A percentile compares a stretch with the other conserved stretches of the same genome.
These are phyloP conservation scores for Thunnus maccoyii DNA, from an alignment of 2,113 vertebrate genomes.

Conservation along the genomic window DNA sequence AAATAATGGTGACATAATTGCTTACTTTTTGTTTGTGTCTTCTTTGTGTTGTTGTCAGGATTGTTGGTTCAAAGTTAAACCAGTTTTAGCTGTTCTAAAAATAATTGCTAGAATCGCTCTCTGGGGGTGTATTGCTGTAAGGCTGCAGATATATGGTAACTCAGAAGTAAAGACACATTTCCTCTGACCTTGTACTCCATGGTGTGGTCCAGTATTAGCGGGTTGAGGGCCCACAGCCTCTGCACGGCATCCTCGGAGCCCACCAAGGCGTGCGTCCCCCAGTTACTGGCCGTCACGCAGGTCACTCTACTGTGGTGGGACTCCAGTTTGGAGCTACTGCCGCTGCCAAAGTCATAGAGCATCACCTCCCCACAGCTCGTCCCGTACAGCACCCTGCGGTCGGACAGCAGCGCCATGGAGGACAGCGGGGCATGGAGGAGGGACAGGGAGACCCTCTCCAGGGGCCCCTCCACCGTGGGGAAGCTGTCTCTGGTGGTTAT, in stretches of 20 bases:
- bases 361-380: slow-evolving; percentile 73
- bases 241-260: slow-evolving; percentile 84
- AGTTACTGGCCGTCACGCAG: slow-evolving; percentile 83
- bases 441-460: slow-evolving; percentile 70
- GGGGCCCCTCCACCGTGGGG: slow-evolving; percentile 78
- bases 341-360: slow-evolving; percentile 66
- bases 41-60: too few relatives aligned
- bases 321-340: slow-evolving; percentile 74
- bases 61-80: too few relatives aligned
- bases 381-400: slow-evolving; percentile 80
- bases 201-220: slow-evolving; percentile 81
- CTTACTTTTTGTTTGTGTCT: background rate
- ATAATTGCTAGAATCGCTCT: too few relatives aligned
- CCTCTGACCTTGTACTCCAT: slow-evolving; percentile 86
- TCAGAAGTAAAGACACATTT: too few relatives aligned
- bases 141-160: too few relatives aligned
- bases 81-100: too few relatives aligned
- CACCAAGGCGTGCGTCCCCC: slow-evolving; percentile 80
- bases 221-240: slow-evolving; percentile 86
- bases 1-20: too few relatives aligned
- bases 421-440: slow-evolving; percentile 75
- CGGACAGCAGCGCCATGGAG: slow-evolving; percentile 76
- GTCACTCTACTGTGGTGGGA: slow-evolving; percentile 81
- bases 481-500: slow-evolving; percentile 79
- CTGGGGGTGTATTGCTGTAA: too few relatives aligned